A percentile compares a stretch with the other conserved stretches of the same genome.
Conservation (phyloP, 2,888 invertebrate genomes). For the Pandemis heparana region DNA sequence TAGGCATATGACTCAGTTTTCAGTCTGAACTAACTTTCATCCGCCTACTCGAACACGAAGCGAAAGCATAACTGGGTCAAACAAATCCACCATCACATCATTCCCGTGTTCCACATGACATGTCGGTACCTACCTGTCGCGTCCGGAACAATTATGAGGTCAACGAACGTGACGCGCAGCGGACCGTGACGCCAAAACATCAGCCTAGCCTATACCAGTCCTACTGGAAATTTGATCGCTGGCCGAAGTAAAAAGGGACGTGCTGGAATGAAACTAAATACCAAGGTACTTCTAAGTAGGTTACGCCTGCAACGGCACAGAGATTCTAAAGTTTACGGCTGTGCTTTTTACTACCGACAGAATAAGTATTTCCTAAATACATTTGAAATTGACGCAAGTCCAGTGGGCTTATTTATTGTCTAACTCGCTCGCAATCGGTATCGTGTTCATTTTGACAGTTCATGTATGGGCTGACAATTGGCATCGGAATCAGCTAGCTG, state of each 20-base stretch:
- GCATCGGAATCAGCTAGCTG: too few species aligned
- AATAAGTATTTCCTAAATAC: too few species aligned
- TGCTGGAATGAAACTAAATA: constrained; percentile 8
- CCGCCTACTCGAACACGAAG: not conserved
- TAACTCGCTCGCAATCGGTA: too few species aligned
- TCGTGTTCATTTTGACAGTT: too few species aligned
- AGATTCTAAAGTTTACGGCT: not conserved
- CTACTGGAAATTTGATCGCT: constrained; percentile 31
- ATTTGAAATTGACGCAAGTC: too few species aligned
- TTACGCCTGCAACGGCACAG: not conserved
- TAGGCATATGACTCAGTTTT: not conserved
- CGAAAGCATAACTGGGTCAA: constrained; percentile 24
- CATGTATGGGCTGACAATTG: too few species aligned
- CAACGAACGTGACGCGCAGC: constrained; percentile 62
- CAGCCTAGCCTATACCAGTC: constrained; percentile 43
- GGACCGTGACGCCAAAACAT: constrained; percentile 71
- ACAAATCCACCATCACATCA: constrained; percentile 34
- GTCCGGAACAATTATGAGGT: constrained; percentile 75
- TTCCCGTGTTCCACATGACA: constrained; percentile 38
- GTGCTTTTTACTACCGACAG: too few species aligned
- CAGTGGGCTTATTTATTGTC: too few species aligned
- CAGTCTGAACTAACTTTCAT: constrained; percentile 2
- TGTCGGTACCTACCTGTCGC: constrained; percentile 63
- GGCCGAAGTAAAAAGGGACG: not conserved
- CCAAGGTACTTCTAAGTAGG: not conserved